Percentiles rank a stretch among this genome's conserved stretches.
These are phyloP conservation scores for Physella acuta DNA, from an alignment of 1,140 invertebrate species.

Conservation along the genomic window DNA sequence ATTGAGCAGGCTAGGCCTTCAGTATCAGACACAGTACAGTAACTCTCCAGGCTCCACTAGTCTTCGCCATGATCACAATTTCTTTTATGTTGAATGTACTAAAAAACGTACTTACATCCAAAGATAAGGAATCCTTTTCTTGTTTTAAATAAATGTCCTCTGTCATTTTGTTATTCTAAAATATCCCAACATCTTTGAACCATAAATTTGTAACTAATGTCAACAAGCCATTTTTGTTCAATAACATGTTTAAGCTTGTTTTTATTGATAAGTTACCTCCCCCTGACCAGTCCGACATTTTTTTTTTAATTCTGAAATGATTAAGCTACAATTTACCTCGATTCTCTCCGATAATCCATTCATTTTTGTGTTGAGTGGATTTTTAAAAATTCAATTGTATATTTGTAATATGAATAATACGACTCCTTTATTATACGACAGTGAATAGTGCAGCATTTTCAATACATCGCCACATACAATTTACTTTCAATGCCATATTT, in stretches of 20 bases:
- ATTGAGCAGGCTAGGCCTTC: no score
- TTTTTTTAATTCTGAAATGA: background rate
- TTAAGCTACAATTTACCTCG: background rate
- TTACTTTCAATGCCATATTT: constrained; percentile 22
- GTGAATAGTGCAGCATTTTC: no score
- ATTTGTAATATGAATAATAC: no score
- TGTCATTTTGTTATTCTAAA: no score
- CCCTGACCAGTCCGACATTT: background rate
- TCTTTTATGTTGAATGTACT: background rate
- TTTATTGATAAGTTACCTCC: background rate
- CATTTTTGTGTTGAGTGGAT: background rate
- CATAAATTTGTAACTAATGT: background rate
- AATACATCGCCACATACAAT: no score
- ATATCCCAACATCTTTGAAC: no score
- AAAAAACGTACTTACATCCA: background rate
- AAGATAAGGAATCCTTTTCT: background rate
- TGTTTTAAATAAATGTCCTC: no score
- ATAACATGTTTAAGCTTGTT: background rate
- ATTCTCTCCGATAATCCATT: background rate
- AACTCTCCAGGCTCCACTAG: no score
- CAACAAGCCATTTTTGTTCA: background rate
- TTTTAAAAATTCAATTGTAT: no score
- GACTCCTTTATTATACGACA: no score
- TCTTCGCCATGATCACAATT: no score
- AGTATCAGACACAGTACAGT: no score